phyloP scores from a whole-genome alignment of 2,888 invertebrate species.

The Microctonus hyperodae region DNA sequence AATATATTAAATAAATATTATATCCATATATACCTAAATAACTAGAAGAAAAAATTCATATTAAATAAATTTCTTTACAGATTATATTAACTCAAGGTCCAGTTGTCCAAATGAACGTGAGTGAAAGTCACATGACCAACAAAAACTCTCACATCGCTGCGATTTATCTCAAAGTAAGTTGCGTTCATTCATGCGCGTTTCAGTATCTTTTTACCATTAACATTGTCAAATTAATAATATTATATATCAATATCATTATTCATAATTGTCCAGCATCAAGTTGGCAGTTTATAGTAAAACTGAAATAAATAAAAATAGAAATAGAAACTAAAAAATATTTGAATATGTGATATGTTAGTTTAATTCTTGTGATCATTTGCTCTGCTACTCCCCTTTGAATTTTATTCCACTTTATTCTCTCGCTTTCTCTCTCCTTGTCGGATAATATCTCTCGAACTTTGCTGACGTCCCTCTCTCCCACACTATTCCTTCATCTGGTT shows the following conservation, averaged over 20 bases:
- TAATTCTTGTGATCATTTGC: background rate
- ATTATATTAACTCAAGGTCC: constrained; percentile 42
- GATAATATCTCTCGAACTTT: background rate
- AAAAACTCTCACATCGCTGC: constrained; percentile 2
- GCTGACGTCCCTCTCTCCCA: background rate
- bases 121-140: constrained; percentile 53
- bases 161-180: background rate
- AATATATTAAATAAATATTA: background rate
- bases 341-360: background rate
- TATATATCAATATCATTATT: background rate
- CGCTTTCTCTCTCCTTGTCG: background rate
- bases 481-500: constrained; percentile 1
- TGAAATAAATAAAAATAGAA: background rate
- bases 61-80: background rate
- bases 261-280: background rate
- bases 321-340: background rate
- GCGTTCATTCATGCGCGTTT: constrained; percentile 18
- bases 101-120: constrained; percentile 37
- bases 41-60: background rate
- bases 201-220: constrained; percentile 21
- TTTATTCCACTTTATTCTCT: background rate
- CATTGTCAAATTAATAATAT: background rate
- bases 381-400: background rate
- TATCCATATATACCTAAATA: background rate
- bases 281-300: background rate